Conservation (phyloP, 2,797 vertebrate species). For the Rhabdophis nuchalis region DNA sequence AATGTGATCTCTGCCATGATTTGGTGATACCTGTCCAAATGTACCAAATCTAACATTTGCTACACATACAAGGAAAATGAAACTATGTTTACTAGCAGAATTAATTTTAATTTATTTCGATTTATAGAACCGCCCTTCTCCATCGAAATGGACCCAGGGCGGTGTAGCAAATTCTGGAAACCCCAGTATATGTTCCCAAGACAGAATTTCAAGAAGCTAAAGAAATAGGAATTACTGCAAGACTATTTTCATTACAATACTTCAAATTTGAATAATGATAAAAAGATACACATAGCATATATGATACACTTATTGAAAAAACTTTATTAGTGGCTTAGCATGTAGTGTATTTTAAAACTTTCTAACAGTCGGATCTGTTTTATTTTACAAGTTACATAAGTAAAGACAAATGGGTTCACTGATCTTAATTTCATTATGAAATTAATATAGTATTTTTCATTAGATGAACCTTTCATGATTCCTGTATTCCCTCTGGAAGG, state of each 20-base stretch:
- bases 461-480: background rate
- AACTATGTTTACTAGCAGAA: background rate
- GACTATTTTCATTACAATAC: background rate
- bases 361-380: slow-evolving; percentile 15
- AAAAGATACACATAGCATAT: slow-evolving; percentile 23
- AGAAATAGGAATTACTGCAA: background rate
- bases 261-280: background rate
- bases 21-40: background rate
- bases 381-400: background rate
- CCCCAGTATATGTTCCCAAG: background rate
- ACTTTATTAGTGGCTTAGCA: slow-evolving; percentile 31
- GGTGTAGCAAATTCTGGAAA: background rate
- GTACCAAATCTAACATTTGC: background rate
- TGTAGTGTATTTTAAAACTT: slow-evolving; percentile 29
- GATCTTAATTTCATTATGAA: slow-evolving; percentile 13
- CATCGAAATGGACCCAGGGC: no score
- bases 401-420: slow-evolving; percentile 27
- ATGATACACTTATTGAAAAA: slow-evolving; percentile 15
- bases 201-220: background rate
- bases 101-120: no score
- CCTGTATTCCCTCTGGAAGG: background rate
- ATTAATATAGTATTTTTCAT: slow-evolving; percentile 4
- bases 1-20: background rate
- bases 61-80: background rate
- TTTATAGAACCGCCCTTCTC: no score